Evolutionary conservation across 2,888 invertebrate species (phyloP), one percentile per base, ranked within the genome.

Genomic region (Ischnura elegans): DNA sequence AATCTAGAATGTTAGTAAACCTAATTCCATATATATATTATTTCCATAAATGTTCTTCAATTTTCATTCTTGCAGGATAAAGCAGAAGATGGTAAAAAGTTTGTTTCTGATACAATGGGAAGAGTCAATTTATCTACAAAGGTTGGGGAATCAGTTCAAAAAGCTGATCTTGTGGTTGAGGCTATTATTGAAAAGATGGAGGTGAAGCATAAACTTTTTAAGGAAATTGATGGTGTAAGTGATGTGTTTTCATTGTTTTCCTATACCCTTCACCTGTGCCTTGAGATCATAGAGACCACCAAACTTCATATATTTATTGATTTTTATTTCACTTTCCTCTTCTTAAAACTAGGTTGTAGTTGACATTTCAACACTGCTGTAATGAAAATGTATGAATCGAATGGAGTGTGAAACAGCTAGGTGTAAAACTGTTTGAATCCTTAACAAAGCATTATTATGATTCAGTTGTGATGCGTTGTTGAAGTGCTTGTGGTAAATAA

Each of bases 181-280:
- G 98, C 98, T 16, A 98, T 98, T 95, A 97, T 98, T 16, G 98
- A 99, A 96, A 98, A 98, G 95, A 96, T 99, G 94, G 97, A 97
- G 93, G 96, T 97, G 0, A 98, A 98, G 95, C 97, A 98, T 95
- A 97, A 98, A 95, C 96, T 99, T 3, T 98, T 98, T 95, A 96
- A 97, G 94, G 96, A 96, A 94, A 96, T 98, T 76, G 98, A 98
- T 96, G 96, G 96, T 94, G 97, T 97, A 95, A 95, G 96, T 95
- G 19, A 21, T n/a, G 51, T 85, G 29, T 51, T 19, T 51, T 90
- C 21, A 1, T 47, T 51, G 21, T 86, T 55, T 19, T 8, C n/a
- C n/a, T n/a, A n/a, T n/a, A n/a, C n/a, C n/a, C n/a, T n/a, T n/a
- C n/a, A n/a, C n/a, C n/a, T n/a, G n/a, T n/a, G n/a, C n/a, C n/a